Evolutionary conservation across 2,888 invertebrate genomes (phyloP).

Genomic region (Platynereis dumerilii): DNA sequence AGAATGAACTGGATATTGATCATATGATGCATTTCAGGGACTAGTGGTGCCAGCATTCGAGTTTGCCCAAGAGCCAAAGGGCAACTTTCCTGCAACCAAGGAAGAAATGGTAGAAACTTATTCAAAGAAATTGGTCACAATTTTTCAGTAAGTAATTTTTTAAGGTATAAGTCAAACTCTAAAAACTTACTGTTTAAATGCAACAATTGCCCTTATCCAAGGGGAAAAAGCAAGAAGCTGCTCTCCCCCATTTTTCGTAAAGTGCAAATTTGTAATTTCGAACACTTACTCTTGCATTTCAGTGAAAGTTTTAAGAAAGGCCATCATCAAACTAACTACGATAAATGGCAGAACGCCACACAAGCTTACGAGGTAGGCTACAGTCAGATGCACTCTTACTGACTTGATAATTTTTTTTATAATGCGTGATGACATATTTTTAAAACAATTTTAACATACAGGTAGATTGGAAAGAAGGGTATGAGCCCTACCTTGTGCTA

Average conservation of each 20-base stretch:
- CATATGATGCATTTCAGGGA: no score
- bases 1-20: no score
- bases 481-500: background rate
- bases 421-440: no score
- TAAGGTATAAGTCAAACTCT: no score
- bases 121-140: background rate
- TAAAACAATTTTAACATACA: no score
- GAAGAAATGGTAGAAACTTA: background rate
- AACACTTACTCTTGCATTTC: background rate
- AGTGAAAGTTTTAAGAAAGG: background rate
- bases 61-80: background rate
- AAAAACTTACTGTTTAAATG: no score
- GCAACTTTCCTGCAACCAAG: background rate
- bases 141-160: slow-evolving; percentile 4
- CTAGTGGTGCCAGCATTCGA: slow-evolving; percentile 9
- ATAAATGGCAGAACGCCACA: background rate
- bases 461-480: slow-evolving; percentile 1
- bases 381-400: no score
- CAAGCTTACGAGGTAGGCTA: background rate
- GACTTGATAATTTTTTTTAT: no score
- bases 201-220: no score
- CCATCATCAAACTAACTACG: background rate
- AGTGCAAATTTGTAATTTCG: background rate
- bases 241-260: no score
- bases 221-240: no score